Conservation (phyloP, 2,113 vertebrate species). For the Actenoides hombroni region DNA sequence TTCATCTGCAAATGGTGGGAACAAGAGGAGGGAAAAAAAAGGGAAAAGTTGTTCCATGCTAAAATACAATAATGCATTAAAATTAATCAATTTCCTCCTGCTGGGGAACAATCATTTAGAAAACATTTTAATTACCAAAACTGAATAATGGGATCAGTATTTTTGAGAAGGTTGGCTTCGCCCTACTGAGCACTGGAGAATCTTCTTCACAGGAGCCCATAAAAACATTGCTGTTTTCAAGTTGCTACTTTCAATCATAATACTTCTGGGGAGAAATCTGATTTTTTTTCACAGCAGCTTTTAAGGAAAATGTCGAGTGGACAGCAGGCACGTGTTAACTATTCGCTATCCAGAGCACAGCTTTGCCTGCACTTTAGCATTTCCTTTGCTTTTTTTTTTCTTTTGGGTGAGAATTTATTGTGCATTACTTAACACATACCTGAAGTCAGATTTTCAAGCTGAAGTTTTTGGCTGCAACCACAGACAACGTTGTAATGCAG, state of each 20-base stretch:
- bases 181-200: conserved; percentile 38
- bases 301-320: neutral
- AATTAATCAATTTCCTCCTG: conserved; percentile 53
- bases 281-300: conserved; percentile 24
- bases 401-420: neutral
- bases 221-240: conserved; percentile 26
- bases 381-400: neutral
- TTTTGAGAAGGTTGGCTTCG: conserved; percentile 18
- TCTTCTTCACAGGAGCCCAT: conserved; percentile 21
- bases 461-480: conserved; percentile 7
- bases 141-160: conserved; percentile 37
- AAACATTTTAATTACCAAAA: conserved; percentile 56
- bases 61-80: conserved; percentile 65
- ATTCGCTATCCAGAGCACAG: neutral
- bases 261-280: conserved; percentile 1
- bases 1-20: conserved; percentile 42
- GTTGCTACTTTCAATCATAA: conserved; percentile 10
- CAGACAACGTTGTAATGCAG: neutral
- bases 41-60: neutral
- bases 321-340: neutral
- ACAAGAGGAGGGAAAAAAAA: neutral
- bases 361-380: neutral
- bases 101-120: conserved; percentile 50
- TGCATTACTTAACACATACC: neutral
- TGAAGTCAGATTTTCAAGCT: neutral